Percentiles rank a stretch among this genome's conserved stretches.
phyloP scores from a whole-genome alignment of 2,888 invertebrate species.

The Latrodectus elegans region DNA sequence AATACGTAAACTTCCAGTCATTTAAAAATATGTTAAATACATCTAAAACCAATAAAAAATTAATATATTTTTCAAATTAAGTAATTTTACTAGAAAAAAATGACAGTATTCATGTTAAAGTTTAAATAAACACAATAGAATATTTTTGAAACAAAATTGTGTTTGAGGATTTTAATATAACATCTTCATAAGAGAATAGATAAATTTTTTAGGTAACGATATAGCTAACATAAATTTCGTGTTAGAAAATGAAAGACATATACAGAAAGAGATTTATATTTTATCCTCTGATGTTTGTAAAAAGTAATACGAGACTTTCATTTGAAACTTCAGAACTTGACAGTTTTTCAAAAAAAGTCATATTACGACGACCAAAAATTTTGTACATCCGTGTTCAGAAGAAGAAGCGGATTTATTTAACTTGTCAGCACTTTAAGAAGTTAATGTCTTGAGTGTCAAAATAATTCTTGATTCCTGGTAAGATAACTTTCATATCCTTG shows the following conservation, averaged over 20 bases:
- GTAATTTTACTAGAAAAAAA: too few species aligned
- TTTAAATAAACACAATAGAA: too few species aligned
- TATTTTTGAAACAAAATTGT: too few species aligned
- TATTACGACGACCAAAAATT: conserved; percentile 17
- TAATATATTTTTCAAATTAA: too few species aligned
- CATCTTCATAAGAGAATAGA: too few species aligned
- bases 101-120: too few species aligned
- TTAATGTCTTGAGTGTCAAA: conserved; percentile 48
- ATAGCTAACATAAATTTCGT: too few species aligned
- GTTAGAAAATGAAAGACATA: background rate
- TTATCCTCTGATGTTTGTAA: background rate
- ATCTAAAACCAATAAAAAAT: too few species aligned
- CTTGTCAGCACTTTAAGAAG: conserved; percentile 45
- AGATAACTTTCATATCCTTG: conserved; percentile 3
- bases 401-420: conserved; percentile 45
- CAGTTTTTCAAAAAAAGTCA: conserved; percentile 44
- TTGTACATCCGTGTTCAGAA: background rate
- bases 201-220: too few species aligned
- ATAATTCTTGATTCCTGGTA: conserved; percentile 21
- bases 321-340: conserved; percentile 34
- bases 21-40: too few species aligned
- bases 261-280: conserved; percentile 49
- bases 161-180: too few species aligned
- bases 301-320: conserved; percentile 35
- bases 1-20: too few species aligned